phyloP scores from a whole-genome alignment of 2,797 vertebrate genomes.

The Capromys pilorides region DNA sequence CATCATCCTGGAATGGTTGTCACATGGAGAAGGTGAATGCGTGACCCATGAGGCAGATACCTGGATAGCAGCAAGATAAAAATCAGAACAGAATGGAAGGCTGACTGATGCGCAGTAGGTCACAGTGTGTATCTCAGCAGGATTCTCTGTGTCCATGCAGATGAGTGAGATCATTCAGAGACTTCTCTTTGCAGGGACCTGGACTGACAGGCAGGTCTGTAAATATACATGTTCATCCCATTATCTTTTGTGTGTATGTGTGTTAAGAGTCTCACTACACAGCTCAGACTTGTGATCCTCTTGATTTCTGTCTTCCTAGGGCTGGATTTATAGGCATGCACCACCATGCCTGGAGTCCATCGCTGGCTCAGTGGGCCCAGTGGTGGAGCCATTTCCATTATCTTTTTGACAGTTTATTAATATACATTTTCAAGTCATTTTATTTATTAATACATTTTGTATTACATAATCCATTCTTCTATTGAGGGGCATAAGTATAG shows the following conservation, averaged over 20 bases:
- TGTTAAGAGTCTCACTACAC: too few relatives aligned
- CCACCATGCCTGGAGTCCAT: too few relatives aligned
- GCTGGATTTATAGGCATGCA: too few relatives aligned
- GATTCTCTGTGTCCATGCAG: not conserved
- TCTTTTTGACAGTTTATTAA: not conserved
- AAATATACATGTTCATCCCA: not conserved
- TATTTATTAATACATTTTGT: not conserved
- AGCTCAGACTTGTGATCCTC: too few relatives aligned
- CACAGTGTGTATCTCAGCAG: not conserved
- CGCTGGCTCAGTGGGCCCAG: too few relatives aligned
- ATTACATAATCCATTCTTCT: not conserved
- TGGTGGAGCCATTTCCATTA: not conserved
- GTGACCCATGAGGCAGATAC: not conserved
- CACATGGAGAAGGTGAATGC: not conserved
- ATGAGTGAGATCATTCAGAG: not conserved
- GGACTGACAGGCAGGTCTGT: not conserved
- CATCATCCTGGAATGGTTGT: not conserved
- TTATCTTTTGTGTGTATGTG: not conserved
- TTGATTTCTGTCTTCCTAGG: too few relatives aligned
- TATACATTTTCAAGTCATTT: not conserved
- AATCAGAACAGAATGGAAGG: not conserved
- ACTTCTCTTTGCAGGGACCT: not conserved
- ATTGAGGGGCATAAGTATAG: not conserved
- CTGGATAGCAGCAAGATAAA: not conserved
- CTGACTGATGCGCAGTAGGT: not conserved